Evolutionary conservation across 2,113 vertebrate species (phyloP).

Genomic region (Eolophus roseicapilla): DNA sequence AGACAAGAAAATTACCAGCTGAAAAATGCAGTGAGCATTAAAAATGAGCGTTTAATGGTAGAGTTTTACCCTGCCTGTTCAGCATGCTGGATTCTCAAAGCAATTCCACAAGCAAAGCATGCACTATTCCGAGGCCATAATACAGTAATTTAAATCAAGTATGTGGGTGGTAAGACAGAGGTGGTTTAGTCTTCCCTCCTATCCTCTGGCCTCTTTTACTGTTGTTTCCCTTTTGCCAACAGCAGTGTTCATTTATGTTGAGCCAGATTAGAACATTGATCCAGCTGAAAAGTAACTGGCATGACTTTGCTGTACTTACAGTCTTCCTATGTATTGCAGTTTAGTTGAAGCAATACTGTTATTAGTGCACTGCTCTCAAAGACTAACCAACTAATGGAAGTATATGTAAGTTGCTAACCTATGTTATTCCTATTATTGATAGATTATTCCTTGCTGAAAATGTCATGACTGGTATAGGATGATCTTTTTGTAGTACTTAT

Average conservation of each 20-base stretch:
- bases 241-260: not conserved
- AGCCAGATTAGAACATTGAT: not conserved
- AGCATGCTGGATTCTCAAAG: not conserved
- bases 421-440: not conserved
- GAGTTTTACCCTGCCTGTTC: not conserved
- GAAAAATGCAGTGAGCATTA: constrained; percentile 13
- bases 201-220: not conserved
- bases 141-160: not conserved
- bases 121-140: not conserved
- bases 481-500: not conserved
- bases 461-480: not conserved
- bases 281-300: not conserved
- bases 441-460: not conserved
- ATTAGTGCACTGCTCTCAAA: not conserved
- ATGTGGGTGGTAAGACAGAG: not conserved
- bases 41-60: not conserved
- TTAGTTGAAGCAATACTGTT: not conserved
- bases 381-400: not conserved
- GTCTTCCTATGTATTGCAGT: not conserved
- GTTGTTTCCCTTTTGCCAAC: not conserved
- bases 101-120: not conserved
- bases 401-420: not conserved
- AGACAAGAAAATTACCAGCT: constrained; percentile 29
- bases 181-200: not conserved
- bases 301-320: not conserved